A percentile compares a stretch with the other conserved stretches of the same genome.
These are phyloP conservation scores for Cepaea hortensis DNA, from an alignment of 2,888 invertebrate species.

Conservation along the genomic window DNA sequence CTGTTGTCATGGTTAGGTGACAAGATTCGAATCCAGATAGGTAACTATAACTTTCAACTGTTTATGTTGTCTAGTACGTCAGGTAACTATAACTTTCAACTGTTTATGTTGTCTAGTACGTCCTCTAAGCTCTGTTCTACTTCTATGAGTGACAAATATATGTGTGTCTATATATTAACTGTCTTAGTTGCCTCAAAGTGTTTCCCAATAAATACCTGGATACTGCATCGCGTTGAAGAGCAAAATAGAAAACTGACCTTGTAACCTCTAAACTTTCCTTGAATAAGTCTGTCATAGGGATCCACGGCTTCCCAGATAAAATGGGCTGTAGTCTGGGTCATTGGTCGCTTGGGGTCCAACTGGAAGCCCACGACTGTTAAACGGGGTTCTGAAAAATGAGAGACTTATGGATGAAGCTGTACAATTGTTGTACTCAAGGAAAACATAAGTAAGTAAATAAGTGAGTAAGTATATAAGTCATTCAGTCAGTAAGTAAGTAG, in stretches of 20 bases:
- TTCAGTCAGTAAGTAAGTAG: neutral
- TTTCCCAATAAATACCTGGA: too few species aligned
- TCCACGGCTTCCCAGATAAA: constrained; percentile 73
- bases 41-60: too few species aligned
- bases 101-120: too few species aligned
- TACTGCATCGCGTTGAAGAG: too few species aligned
- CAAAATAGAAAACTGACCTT: constrained; percentile 56
- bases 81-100: too few species aligned
- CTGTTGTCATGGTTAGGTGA: too few species aligned
- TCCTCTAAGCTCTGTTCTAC: too few species aligned
- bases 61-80: too few species aligned
- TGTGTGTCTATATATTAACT: too few species aligned
- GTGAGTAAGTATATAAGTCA: neutral
- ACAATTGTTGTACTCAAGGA: neutral
- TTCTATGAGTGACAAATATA: too few species aligned
- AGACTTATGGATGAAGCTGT: neutral
- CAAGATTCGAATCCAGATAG: too few species aligned
- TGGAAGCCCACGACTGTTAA: constrained; percentile 68
- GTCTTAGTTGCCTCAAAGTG: too few species aligned
- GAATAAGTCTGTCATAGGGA: constrained; percentile 61
- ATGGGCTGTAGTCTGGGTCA: constrained; percentile 64
- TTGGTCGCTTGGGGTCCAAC: constrained; percentile 60
- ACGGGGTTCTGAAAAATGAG: constrained; percentile 64
- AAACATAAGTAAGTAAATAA: neutral
- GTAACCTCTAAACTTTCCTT: constrained; percentile 70